Base-by-base conservation (phyloP, 2,888 invertebrate genomes). In the Neoitamus cyanurus region DNA sequence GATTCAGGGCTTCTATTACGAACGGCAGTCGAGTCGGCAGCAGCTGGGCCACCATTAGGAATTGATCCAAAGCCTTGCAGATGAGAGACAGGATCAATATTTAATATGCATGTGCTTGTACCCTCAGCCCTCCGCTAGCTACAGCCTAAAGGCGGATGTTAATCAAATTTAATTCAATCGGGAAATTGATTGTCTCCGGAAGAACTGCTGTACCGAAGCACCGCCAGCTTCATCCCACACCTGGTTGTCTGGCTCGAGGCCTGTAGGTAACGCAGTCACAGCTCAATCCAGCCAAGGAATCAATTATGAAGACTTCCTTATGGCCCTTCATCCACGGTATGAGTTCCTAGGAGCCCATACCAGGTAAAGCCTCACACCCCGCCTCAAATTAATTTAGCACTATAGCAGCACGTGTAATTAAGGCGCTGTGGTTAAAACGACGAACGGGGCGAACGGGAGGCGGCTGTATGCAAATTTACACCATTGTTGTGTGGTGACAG, bases 141-240 rank as follows among this genome's bases (percentile, higher is more conserved):
- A n/a, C n/a, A n/a, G n/a, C n/a, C n/a, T n/a, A n/a, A n/a, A n/a
- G 28, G 13, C 42, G 28, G 11, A 75, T 20, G 5, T 11, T 75
- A 28, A 30, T 75, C 28, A 37, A 75, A 75, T 4, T 75, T 42
- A 75, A 46, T 75, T 75, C 28, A 75, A 75, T 46, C 42, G 13
- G 42, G 75, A 75, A 42, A 75, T 75, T 37, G 75, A 75, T 42
- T 75, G 75, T 75, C 42, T 37, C 75, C 42, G 75, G n/a, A 75
- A 42, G 42, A 75, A 58, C n/a, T 58, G 15, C 15, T 42, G 15
- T 37, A 20, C 9, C 75, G 4, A 75, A 37, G 37, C 75, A 36
- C 15, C 15, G 0, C 11, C 9, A 6, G 20, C 20, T n/a, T 15
- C 48, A 15, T 5, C 13, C 48, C 48, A 1, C 5, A 20, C 6